Percentiles rank a stretch among this genome's conserved stretches.
Evolutionary conservation across 2,113 vertebrate species (phyloP).

Genomic region (Hypanus sabinus): DNA sequence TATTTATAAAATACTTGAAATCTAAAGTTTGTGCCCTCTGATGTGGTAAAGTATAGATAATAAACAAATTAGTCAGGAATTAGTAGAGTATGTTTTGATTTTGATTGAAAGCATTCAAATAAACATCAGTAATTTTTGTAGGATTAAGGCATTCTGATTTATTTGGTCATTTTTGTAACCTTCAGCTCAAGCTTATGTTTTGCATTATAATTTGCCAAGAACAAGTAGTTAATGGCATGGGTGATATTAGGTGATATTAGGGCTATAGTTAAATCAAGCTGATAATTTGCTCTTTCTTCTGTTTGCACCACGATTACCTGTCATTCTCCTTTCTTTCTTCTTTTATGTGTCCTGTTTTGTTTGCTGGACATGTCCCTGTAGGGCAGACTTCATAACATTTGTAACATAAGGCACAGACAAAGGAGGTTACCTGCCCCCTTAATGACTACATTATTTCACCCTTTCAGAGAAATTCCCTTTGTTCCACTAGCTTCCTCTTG

Average conservation of each 20-base stretch:
- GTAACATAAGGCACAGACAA: too few species aligned
- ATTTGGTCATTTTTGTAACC: background rate
- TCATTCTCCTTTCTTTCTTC: too few species aligned
- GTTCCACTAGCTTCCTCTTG: too few species aligned
- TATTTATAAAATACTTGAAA: conserved; percentile 36
- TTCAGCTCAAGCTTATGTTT: background rate
- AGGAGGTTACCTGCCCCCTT: too few species aligned
- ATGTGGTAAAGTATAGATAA: background rate
- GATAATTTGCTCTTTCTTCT: background rate
- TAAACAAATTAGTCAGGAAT: background rate
- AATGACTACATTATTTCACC: too few species aligned
- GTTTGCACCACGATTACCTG: too few species aligned
- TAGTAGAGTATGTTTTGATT: conserved; percentile 8
- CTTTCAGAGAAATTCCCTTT: too few species aligned
- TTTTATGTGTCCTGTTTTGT: too few species aligned
- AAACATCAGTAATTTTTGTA: background rate
- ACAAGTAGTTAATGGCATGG: background rate
- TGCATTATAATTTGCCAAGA: background rate
- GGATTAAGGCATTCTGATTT: background rate
- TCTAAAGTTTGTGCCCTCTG: background rate
- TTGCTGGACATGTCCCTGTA: too few species aligned
- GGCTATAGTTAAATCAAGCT: background rate
- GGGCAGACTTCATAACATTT: too few species aligned
- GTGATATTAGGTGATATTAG: too few species aligned
- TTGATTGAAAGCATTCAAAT: background rate